Evolutionary conservation across 2,797 vertebrate species (phyloP).

Genomic region (Phyllotis vaccarum): DNA sequence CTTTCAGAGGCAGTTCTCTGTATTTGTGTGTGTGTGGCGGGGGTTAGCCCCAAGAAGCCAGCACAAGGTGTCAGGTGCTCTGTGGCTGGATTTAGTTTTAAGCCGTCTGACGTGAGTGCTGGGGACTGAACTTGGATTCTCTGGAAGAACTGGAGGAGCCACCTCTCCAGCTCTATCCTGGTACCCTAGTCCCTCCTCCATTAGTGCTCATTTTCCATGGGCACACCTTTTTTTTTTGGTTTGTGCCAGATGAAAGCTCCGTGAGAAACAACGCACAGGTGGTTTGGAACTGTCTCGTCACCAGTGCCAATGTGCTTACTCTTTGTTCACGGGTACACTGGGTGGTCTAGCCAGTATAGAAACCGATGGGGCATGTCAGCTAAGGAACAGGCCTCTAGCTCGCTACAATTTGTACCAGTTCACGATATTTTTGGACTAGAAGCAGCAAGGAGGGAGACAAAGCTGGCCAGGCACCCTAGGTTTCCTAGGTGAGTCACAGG

Average conservation of each 20-base stretch:
- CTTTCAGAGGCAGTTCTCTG: background rate
- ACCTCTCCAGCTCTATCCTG: background rate
- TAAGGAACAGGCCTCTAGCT: background rate
- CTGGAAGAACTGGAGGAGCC: background rate
- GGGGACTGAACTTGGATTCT: background rate
- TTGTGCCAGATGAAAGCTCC: slow-evolving; percentile 31
- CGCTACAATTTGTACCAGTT: background rate
- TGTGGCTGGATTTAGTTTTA: background rate
- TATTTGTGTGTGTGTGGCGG: background rate
- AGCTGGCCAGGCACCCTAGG: background rate
- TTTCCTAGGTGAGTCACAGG: background rate
- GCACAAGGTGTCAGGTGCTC: background rate
- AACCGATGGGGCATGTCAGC: background rate
- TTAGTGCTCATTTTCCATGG: background rate
- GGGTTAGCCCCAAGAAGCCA: background rate
- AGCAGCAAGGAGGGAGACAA: slow-evolving; percentile 17
- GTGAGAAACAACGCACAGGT: background rate
- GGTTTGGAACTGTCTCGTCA: background rate
- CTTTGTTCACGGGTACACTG: background rate
- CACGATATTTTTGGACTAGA: background rate
- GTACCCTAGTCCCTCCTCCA: background rate
- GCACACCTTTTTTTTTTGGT: background rate
- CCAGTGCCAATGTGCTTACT: background rate
- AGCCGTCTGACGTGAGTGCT: background rate
- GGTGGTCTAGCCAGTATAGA: background rate